Evolutionary conservation across 2,888 invertebrate genomes (phyloP).

Genomic region (Cyrtodaria siliqua): DNA sequence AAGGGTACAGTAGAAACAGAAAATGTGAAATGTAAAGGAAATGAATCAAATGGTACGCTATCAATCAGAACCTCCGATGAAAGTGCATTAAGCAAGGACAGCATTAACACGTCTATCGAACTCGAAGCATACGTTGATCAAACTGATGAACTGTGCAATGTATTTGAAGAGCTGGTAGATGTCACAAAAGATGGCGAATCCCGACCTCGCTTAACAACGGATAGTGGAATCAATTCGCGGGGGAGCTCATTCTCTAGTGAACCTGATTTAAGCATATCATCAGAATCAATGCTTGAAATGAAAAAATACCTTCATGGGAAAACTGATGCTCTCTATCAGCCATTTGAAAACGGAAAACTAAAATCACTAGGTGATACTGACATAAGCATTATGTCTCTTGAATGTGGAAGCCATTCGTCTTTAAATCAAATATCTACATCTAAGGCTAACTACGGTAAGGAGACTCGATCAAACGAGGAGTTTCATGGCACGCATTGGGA

Average conservation of each 20-base stretch:
- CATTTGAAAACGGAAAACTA: constrained; percentile 24
- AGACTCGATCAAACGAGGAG: too few relatives aligned
- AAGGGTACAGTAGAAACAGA: too few relatives aligned
- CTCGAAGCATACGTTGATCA: too few relatives aligned
- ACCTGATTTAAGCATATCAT: constrained; percentile 31
- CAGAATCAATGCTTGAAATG: constrained; percentile 44
- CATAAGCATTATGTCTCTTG: too few relatives aligned
- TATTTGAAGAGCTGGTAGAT: constrained; percentile 15
- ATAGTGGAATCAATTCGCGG: constrained; percentile 54
- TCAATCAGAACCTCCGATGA: too few relatives aligned
- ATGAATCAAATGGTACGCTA: too few relatives aligned
- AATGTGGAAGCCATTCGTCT: too few relatives aligned
- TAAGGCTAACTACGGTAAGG: too few relatives aligned
- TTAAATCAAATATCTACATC: too few relatives aligned
- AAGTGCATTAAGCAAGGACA: too few relatives aligned
- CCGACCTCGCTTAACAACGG: constrained; percentile 37
- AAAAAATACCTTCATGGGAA: constrained; percentile 50
- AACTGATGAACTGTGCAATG: constrained; percentile 19
- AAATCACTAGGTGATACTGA: too few relatives aligned
- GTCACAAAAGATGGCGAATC: constrained; percentile 17
- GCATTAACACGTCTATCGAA: too few relatives aligned
- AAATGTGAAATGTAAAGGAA: background rate
- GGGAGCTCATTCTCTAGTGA: constrained; percentile 59
- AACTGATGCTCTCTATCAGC: constrained; percentile 29
- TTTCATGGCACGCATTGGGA: constrained; percentile 1